A percentile compares a stretch with the other conserved stretches of the same genome.
phyloP scores from a whole-genome alignment of 2,888 invertebrate species.

The Caradrina clavipalpis region DNA sequence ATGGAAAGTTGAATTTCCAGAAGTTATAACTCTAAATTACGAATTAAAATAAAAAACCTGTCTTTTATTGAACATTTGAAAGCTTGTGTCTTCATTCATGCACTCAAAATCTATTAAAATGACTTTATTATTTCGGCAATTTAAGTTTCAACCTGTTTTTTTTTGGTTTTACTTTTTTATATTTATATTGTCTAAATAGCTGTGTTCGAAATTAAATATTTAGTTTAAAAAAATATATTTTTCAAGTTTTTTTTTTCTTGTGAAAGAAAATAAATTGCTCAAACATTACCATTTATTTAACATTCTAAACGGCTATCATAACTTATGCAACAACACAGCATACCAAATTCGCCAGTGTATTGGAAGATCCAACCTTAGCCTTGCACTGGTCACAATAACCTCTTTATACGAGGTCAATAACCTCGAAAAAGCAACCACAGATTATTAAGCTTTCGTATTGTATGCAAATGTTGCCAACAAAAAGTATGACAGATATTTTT shows the following conservation, averaged over 20 bases:
- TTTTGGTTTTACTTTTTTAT: neutral
- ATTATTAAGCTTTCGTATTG: constrained; percentile 67
- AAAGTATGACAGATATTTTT: constrained; percentile 59
- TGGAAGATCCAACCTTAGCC: constrained; percentile 54
- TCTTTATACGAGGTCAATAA: constrained; percentile 61
- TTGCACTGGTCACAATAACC: constrained; percentile 62
- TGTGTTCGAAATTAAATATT: no score
- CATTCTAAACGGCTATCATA: constrained; percentile 37
- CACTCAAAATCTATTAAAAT: constrained; percentile 28
- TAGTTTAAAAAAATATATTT: no score
- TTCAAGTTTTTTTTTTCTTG: neutral
- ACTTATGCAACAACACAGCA: constrained; percentile 52
- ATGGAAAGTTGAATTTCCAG: constrained; percentile 55
- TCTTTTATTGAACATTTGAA: constrained; percentile 25
- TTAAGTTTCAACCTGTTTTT: neutral
- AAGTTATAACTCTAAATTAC: constrained; percentile 28
- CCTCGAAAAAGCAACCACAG: constrained; percentile 55
- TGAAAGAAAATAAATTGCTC: constrained; percentile 15
- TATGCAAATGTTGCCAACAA: constrained; percentile 70
- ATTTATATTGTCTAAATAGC: no score
- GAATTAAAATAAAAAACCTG: constrained; percentile 29
- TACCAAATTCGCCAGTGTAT: constrained; percentile 40
- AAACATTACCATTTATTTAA: constrained; percentile 14
- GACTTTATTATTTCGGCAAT: neutral
- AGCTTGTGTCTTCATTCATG: constrained; percentile 42